These are phyloP conservation scores for Diadophis punctatus DNA, from an alignment of 2,113 vertebrate genomes.

Conservation along the genomic window DNA sequence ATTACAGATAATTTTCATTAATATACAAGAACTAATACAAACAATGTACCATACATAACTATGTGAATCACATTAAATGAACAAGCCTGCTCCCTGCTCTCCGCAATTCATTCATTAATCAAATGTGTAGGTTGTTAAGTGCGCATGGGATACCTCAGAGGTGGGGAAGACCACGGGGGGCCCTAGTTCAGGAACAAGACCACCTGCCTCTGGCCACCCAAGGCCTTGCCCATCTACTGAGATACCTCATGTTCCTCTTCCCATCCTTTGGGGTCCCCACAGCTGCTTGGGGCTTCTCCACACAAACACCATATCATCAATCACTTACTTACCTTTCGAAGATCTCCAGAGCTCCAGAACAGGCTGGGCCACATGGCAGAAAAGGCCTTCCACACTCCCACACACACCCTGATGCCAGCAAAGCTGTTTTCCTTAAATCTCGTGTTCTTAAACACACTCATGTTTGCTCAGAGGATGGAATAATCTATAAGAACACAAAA, in stretches of 20 bases:
- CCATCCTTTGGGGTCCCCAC: neutral
- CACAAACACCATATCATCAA: neutral
- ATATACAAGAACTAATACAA: slow-evolving; percentile 23
- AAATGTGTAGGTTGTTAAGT: neutral
- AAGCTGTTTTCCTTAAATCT: neutral
- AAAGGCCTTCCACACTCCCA: neutral
- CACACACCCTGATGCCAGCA: neutral
- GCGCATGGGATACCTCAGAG: neutral
- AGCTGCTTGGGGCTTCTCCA: neutral
- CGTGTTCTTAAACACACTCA: neutral
- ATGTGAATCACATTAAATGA: neutral
- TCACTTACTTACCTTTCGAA: neutral
- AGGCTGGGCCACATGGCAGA: neutral
- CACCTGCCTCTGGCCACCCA: neutral
- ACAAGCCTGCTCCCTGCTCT: neutral
- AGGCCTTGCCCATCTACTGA: neutral
- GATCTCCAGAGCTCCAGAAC: neutral
- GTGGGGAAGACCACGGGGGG: neutral
- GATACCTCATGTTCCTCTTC: neutral
- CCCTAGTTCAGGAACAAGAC: neutral
- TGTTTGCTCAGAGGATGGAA: neutral
- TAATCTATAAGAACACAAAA: neutral
- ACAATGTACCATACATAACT: neutral
- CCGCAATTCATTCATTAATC: neutral
- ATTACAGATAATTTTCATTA: slow-evolving; percentile 21